Evolutionary conservation across 1,140 invertebrate genomes (phyloP).

Genomic region (Hylaeus volcanicus): DNA sequence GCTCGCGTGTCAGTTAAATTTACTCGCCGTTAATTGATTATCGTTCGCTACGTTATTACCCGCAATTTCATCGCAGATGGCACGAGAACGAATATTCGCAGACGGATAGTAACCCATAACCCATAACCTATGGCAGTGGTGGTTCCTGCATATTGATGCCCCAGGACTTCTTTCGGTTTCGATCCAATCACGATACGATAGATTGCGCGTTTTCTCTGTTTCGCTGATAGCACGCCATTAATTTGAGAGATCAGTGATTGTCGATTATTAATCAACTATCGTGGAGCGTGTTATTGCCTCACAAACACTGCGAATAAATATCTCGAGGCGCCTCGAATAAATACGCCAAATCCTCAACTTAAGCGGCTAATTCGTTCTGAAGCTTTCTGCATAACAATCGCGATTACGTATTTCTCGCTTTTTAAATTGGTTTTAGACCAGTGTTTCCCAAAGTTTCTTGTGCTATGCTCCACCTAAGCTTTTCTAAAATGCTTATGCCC

Average conservation of each 20-base stretch:
- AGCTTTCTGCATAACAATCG: too few relatives aligned
- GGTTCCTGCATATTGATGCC: not conserved
- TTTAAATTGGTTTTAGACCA: too few relatives aligned
- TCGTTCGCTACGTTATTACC: not conserved
- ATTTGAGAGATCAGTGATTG: conserved; percentile 7
- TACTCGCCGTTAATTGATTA: conserved; percentile 13
- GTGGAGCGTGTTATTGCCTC: not conserved
- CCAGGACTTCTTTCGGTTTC: conserved; percentile 1
- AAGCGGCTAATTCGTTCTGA: too few relatives aligned
- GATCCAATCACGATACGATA: conserved; percentile 12
- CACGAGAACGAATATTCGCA: not conserved
- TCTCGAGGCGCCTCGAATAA: too few relatives aligned
- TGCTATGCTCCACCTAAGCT: too few relatives aligned
- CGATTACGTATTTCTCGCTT: too few relatives aligned
- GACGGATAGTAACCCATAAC: not conserved
- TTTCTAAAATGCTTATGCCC: too few relatives aligned
- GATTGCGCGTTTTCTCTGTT: conserved; percentile 1
- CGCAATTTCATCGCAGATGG: conserved; percentile 11
- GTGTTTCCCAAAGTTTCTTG: too few relatives aligned
- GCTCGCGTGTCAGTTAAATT: not conserved
- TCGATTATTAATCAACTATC: conserved; percentile 11
- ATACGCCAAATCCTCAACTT: too few relatives aligned
- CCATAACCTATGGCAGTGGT: too few relatives aligned
- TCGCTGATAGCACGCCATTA: not conserved
- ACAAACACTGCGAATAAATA: too few relatives aligned